Conservation (phyloP, 1,140 invertebrate genomes). For the Drosophila pseudoobscura region DNA sequence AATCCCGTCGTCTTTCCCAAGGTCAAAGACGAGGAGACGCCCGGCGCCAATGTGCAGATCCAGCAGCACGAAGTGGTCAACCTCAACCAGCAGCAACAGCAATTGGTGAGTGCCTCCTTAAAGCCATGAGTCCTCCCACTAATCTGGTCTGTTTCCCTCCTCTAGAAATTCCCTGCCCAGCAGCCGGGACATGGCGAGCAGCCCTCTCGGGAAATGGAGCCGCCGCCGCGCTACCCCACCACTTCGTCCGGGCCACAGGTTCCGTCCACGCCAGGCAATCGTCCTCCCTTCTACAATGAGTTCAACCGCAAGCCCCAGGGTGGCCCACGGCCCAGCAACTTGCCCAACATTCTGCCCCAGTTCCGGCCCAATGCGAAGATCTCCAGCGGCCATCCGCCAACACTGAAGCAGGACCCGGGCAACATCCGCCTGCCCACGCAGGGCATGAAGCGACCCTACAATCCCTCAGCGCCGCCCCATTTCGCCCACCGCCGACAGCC, state of each 20-base stretch:
- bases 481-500: constrained; percentile 68
- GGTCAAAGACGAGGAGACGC: constrained; percentile 42
- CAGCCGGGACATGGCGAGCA: constrained; percentile 38
- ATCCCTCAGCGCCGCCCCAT: constrained; percentile 73
- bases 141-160: background rate
- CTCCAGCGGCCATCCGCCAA: constrained; percentile 84
- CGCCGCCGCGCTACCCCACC: constrained; percentile 67
- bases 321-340: constrained; percentile 83
- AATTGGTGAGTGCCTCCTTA: constrained; percentile 48
- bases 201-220: constrained; percentile 72
- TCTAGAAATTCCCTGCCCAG: constrained; percentile 64
- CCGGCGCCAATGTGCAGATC: constrained; percentile 61
- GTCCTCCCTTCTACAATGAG: constrained; percentile 76
- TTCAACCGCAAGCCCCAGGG: constrained; percentile 78
- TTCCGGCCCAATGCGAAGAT: constrained; percentile 88
- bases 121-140: background rate
- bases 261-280: constrained; percentile 52
- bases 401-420: constrained; percentile 71
- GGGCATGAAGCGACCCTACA: constrained; percentile 60
- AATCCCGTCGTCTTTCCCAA: constrained; percentile 78
- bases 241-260: constrained; percentile 41
- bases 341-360: constrained; percentile 89
- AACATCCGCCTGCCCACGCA: constrained; percentile 81
- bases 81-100: constrained; percentile 68
- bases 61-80: constrained; percentile 79